These are phyloP conservation scores for Takifugu ocellatus DNA, from an alignment of 2,797 vertebrate species.

Conservation along the genomic window DNA sequence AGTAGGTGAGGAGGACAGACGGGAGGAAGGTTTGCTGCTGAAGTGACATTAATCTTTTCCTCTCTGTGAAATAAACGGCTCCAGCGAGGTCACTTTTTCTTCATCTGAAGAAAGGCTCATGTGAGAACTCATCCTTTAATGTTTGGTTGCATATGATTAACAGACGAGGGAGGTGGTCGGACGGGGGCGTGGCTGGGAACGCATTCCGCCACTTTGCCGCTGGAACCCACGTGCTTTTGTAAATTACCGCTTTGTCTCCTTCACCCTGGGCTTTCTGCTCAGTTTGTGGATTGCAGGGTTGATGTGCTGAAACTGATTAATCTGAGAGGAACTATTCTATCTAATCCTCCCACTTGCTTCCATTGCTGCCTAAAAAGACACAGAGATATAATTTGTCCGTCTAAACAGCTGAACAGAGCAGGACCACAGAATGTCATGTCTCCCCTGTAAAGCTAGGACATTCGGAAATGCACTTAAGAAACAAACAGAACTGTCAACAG, in stretches of 20 bases:
- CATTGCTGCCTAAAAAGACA: constrained; percentile 48
- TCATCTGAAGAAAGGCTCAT: constrained; percentile 78
- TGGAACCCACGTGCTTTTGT: constrained; percentile 76
- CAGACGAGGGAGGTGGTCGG: constrained; percentile 72
- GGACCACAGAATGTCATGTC: constrained; percentile 49
- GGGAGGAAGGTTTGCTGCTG: constrained; percentile 78
- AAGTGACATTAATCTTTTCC: constrained; percentile 80
- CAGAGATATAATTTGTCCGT: constrained; percentile 24
- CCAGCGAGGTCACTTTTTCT: constrained; percentile 85
- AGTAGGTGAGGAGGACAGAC: constrained; percentile 60
- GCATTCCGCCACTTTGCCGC: constrained; percentile 49
- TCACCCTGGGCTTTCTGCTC: constrained; percentile 61
- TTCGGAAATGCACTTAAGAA: constrained; percentile 32
- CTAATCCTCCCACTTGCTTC: constrained; percentile 45
- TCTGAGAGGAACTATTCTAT: constrained; percentile 51
- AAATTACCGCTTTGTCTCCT: constrained; percentile 77
- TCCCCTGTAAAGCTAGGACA: constrained; percentile 34
- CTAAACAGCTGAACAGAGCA: constrained; percentile 31
- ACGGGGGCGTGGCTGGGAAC: constrained; percentile 46
- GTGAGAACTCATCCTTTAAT: constrained; percentile 82
- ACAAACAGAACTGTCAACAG: constrained; percentile 32
- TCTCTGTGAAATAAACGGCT: constrained; percentile 79
- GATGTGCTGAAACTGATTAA: constrained; percentile 71
- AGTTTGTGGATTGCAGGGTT: constrained; percentile 69
- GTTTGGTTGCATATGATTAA: constrained; percentile 85